Base-by-base conservation (phyloP, 2,888 invertebrate genomes). In the Eutolmus rufibarbis region DNA sequence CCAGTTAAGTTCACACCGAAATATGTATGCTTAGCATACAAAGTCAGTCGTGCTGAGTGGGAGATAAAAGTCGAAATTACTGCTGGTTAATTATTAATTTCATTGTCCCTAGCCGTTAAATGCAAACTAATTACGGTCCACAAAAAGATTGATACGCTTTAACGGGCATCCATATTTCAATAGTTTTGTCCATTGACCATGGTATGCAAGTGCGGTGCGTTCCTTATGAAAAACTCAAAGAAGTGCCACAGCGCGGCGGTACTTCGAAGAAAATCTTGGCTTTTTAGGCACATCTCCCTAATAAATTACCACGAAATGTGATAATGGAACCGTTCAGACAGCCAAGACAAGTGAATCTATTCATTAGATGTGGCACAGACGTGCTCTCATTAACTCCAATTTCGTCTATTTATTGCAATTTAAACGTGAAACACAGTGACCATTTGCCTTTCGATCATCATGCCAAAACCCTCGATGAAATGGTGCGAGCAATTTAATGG, bases 41-140 rank as follows among this genome's bases (percentile, higher is more conserved):
- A 66, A 66, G 23, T 23, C 8, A 66, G 14, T 28, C 66, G 66
- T 23, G n/a, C 14, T 28, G 40, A 34, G 76, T 37, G 7, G 19
- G n/a, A 5, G n/a, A 37, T 34, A 28, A 16, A 16, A 76, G 3
- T 79, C 23, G 31, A 23, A 43, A 81, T 81, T 56, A 51, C 31
- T 51, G 28, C 56, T 23, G 16, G n/a, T 2, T 51, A 81, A 81
- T 81, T 81, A 56, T 81, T 81, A 81, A 81, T 81, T 28, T 51
- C 28, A 51, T 56, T 81, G n/a, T 51, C 34, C 14, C 51, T 31
- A n/a, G 56, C 28, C 23, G 28, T 28, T 81, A 81, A 81, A 56
- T 81, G 31, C 56, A 31, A 12, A 51, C 34, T 81, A 81, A 81
- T 81, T 81, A 31, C 28, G 9, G 66, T 12, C 66, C 23, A 66